phyloP scores from a whole-genome alignment of 2,113 vertebrate species.

The Peromyscus maniculatus region DNA sequence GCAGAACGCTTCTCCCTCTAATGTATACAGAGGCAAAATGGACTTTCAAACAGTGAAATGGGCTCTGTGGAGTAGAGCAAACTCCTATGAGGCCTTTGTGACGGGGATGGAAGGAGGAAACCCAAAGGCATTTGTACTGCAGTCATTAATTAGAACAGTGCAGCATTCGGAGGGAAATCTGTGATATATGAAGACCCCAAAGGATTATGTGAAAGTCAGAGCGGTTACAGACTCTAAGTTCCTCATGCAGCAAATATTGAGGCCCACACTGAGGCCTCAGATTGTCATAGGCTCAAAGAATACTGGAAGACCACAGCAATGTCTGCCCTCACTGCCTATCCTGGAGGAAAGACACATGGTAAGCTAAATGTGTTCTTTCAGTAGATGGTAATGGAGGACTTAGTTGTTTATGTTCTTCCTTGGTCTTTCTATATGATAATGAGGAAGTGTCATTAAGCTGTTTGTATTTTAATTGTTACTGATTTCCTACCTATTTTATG shows the following conservation, averaged over 20 bases:
- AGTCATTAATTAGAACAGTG: background rate
- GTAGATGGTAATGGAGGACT: background rate
- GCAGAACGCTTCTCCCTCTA: background rate
- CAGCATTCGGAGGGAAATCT: background rate
- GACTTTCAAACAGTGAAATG: background rate
- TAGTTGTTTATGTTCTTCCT: background rate
- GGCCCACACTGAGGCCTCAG: background rate
- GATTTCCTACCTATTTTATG: background rate
- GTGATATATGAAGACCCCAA: background rate
- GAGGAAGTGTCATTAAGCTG: background rate
- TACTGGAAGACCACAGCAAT: rapidly evolving
- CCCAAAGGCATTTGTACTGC: background rate
- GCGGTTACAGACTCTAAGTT: background rate
- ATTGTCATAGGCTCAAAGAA: background rate
- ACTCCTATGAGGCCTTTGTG: background rate
- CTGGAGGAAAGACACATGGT: background rate
- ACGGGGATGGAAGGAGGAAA: background rate
- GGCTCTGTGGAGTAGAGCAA: background rate
- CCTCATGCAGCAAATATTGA: background rate
- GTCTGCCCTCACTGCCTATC: background rate
- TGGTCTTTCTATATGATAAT: background rate
- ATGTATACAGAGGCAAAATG: background rate
- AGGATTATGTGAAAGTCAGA: background rate
- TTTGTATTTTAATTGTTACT: background rate
- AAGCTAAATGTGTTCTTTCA: background rate